phyloP scores from a whole-genome alignment of 2,113 vertebrate genomes.

The Myotis davidii region DNA sequence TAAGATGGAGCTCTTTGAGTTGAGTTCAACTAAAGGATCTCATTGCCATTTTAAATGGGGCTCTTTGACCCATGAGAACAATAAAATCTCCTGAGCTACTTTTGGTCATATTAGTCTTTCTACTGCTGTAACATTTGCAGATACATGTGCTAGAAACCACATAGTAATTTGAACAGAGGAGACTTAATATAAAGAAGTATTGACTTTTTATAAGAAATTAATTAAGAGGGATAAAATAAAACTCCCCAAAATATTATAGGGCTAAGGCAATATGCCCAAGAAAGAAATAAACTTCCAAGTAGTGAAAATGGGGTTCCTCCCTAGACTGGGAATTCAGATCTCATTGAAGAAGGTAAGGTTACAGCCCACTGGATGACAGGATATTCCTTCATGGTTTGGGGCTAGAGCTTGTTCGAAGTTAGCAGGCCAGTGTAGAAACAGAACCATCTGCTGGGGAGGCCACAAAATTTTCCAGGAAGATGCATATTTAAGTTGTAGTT shows the following conservation, averaged over 20 bases:
- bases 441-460: neutral
- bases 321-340: neutral
- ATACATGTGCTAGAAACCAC: neutral
- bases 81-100: neutral
- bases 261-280: neutral
- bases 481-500: neutral
- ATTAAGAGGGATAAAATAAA: neutral
- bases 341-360: neutral
- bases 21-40: neutral
- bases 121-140: neutral
- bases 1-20: constrained; percentile 2
- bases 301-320: neutral
- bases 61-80: neutral
- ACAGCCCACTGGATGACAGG: neutral
- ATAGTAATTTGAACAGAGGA: neutral
- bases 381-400: neutral
- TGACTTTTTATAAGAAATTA: constrained; percentile 4
- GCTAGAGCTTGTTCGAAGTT: neutral
- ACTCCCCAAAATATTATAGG: neutral
- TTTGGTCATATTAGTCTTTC: neutral
- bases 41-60: neutral
- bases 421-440: neutral
- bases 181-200: neutral
- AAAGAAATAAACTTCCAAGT: neutral
- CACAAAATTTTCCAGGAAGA: neutral